Evolutionary conservation across 2,113 vertebrate genomes (phyloP).

Genomic region (Etia nguti): DNA sequence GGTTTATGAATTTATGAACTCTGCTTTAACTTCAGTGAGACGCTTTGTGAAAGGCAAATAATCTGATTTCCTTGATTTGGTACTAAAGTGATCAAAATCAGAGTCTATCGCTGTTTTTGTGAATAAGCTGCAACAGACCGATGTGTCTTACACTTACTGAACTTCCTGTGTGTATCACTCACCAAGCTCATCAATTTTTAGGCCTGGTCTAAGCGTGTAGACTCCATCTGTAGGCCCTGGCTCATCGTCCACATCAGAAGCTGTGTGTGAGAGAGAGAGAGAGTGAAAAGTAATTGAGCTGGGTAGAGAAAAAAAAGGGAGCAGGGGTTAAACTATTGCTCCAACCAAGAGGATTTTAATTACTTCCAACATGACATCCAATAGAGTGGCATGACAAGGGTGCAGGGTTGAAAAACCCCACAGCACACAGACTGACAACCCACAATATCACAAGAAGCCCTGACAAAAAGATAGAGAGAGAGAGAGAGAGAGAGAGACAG

Average conservation of each 20-base stretch:
- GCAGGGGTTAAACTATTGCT: slow-evolving; percentile 34
- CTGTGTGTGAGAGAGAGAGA: slow-evolving; percentile 71
- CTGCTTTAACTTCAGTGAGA: neutral
- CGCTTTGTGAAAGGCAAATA: neutral
- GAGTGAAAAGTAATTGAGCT: slow-evolving; percentile 58
- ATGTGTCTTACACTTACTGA: neutral
- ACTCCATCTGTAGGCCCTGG: slow-evolving; percentile 84
- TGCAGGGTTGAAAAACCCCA: slow-evolving; percentile 27
- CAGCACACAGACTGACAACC: slow-evolving; percentile 38
- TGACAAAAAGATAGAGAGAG: neutral
- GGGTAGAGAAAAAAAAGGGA: slow-evolving; percentile 47
- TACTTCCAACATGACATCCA: slow-evolving; percentile 31
- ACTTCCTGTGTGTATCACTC: slow-evolving; percentile 55
- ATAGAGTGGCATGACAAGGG: neutral
- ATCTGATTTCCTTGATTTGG: neutral
- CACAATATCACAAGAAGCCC: slow-evolving; percentile 25
- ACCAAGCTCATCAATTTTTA: slow-evolving; percentile 93
- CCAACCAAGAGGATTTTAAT: slow-evolving; percentile 42
- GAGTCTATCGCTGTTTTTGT: neutral
- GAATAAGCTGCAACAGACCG: neutral
- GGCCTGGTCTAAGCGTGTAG: slow-evolving; percentile 90
- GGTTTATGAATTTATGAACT: neutral
- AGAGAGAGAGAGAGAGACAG: neutral
- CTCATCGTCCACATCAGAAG: slow-evolving; percentile 83
- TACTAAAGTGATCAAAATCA: neutral